These are phyloP conservation scores for Holothuria leucospilota DNA, from an alignment of 53 echinoderm and acorn worm species.

Conservation along the genomic window DNA sequence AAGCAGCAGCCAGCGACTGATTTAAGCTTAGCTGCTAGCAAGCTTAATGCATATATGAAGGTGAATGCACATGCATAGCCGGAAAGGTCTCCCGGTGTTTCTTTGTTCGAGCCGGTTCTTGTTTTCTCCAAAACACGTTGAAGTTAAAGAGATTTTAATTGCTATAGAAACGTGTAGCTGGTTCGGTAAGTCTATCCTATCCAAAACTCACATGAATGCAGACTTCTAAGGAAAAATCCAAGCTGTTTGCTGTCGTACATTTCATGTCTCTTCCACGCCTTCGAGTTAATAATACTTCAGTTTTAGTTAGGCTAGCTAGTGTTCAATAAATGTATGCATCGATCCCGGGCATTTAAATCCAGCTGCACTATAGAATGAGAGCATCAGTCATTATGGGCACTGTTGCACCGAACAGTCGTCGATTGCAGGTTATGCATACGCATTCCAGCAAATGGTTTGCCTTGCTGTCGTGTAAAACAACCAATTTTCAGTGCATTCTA, in stretches of 20 bases:
- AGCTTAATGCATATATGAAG: too few species aligned
- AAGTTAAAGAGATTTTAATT: constrained; percentile 10
- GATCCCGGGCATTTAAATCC: constrained; percentile 37
- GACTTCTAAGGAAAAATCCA: background rate
- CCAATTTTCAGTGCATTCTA: too few species aligned
- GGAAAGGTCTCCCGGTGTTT: constrained; percentile 17
- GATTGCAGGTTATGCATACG: too few species aligned
- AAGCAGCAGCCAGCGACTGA: too few species aligned
- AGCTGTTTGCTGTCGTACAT: background rate
- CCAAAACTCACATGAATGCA: background rate
- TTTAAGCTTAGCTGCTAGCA: too few species aligned
- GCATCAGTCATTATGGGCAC: too few species aligned
- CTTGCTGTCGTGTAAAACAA: too few species aligned
- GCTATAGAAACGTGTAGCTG: constrained; percentile 10
- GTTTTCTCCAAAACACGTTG: constrained; percentile 16
- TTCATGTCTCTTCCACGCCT: constrained; percentile 29
- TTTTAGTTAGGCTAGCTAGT: too few species aligned
- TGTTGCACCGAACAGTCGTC: too few species aligned
- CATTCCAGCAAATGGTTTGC: too few species aligned
- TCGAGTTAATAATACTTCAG: too few species aligned
- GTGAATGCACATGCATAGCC: constrained; percentile 30
- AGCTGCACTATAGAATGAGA: background rate
- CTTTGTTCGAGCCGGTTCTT: constrained; percentile 34
- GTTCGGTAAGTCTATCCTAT: constrained; percentile 20
- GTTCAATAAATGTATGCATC: constrained; percentile 32